A percentile compares a stretch with the other conserved stretches of the same genome.
Conservation (phyloP, 2,888 invertebrate genomes). For the Temnothorax ravouxi region DNA sequence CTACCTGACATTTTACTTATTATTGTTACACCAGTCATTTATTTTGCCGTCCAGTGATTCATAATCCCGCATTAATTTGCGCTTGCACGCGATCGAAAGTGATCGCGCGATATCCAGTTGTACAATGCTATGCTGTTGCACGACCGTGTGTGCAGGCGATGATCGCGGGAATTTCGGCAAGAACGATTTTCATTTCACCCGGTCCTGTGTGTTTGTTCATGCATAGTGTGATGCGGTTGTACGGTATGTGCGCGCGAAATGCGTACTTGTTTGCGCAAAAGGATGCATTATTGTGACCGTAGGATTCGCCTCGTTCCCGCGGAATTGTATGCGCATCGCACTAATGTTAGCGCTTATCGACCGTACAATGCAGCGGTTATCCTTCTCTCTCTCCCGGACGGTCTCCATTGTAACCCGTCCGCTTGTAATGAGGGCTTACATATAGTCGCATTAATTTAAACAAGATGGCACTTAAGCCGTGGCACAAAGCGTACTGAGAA, state of each 20-base stretch:
- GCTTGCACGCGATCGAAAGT: conserved; percentile 7
- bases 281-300: conserved; percentile 70
- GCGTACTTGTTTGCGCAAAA: conserved; percentile 59
- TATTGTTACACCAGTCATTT: background rate
- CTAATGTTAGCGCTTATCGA: conserved; percentile 70
- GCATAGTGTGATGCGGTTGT: conserved; percentile 37
- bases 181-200: conserved; percentile 67
- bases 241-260: conserved; percentile 42
- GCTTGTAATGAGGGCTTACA: conserved; percentile 47
- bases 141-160: conserved; percentile 12
- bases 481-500: conserved; percentile 25
- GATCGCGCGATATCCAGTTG: conserved; percentile 7
- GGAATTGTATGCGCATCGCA: conserved; percentile 44
- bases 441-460: conserved; percentile 66
- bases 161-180: conserved; percentile 62
- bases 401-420: conserved; percentile 59
- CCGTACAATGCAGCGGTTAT: conserved; percentile 59
- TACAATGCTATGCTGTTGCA: background rate
- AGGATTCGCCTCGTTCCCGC: conserved; percentile 10
- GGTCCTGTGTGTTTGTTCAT: conserved; percentile 11
- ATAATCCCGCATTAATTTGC: background rate
- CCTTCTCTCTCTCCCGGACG: conserved; percentile 22
- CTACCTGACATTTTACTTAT: background rate
- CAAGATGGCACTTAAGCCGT: conserved; percentile 53
- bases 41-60: background rate